Evolutionary conservation across 2,113 vertebrate species (phyloP).

Genomic region (Urocitellus parryii): DNA sequence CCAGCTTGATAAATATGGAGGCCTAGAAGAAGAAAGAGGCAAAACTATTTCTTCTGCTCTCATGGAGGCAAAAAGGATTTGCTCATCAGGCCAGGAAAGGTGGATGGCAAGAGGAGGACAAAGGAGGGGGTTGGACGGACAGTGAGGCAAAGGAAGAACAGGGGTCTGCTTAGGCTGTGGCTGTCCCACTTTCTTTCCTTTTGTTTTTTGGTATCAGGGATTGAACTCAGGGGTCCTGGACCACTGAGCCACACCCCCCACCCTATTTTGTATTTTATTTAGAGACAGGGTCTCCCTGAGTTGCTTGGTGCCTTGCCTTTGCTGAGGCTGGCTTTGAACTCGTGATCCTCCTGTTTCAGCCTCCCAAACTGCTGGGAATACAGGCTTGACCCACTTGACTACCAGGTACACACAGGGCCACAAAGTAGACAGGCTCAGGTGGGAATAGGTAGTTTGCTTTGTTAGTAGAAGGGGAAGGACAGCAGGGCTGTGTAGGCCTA

Average conservation of each 20-base stretch:
- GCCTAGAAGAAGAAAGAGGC: neutral
- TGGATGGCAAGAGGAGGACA: neutral
- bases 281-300: no score
- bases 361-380: no score
- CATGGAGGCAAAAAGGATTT: neutral
- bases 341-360: no score
- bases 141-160: neutral
- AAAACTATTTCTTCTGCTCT: slow-evolving; percentile 46
- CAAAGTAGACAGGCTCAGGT: neutral
- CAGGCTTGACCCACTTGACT: neutral
- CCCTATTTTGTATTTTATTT: no score
- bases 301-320: no score
- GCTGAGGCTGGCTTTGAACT: no score
- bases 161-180: neutral
- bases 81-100: neutral
- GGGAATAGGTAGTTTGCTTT: neutral
- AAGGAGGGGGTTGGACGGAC: neutral
- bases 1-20: neutral
- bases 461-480: neutral
- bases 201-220: no score
- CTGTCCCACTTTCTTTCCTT: neutral
- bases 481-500: neutral
- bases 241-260: no score
- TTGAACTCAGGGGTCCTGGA: no score
- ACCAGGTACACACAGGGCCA: neutral